Percentiles rank a stretch among this genome's conserved stretches.
Conservation (phyloP, 2,888 invertebrate genomes). For the Diarsia dahlii region DNA sequence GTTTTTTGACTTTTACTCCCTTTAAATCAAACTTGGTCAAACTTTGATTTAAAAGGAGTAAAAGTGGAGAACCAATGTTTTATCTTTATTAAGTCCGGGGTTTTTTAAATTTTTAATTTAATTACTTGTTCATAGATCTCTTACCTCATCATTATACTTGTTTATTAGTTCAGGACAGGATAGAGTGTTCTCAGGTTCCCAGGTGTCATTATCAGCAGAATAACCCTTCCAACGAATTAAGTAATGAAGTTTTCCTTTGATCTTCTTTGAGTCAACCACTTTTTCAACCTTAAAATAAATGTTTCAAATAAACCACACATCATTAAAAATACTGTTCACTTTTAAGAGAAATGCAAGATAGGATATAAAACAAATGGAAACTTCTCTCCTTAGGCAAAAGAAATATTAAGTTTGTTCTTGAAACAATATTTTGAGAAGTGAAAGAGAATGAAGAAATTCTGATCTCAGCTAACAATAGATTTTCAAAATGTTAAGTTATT, state of each 20-base stretch:
- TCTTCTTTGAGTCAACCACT: constrained; percentile 92
- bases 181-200: constrained; percentile 94
- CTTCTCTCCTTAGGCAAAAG: background rate
- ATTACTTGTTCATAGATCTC: background rate
- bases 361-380: background rate
- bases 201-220: constrained; percentile 92
- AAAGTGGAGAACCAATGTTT: no score
- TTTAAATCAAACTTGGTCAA: no score
- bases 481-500: background rate
- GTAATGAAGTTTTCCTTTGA: constrained; percentile 93
- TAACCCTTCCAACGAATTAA: constrained; percentile 95
- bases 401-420: background rate
- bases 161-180: constrained; percentile 93
- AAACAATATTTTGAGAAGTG: background rate
- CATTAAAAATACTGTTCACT: background rate
- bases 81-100: no score
- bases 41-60: no score
- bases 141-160: constrained; percentile 86
- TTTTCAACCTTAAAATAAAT: constrained; percentile 91
- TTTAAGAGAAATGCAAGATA: background rate
- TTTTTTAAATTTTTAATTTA: no score
- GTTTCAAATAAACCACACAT: background rate
- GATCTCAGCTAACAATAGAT: background rate
- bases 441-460: background rate
- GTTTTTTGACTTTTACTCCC: no score